A percentile compares a stretch with the other conserved stretches of the same genome.
Evolutionary conservation across 2,113 vertebrate species (phyloP).

Genomic region (Gavia stellata): DNA sequence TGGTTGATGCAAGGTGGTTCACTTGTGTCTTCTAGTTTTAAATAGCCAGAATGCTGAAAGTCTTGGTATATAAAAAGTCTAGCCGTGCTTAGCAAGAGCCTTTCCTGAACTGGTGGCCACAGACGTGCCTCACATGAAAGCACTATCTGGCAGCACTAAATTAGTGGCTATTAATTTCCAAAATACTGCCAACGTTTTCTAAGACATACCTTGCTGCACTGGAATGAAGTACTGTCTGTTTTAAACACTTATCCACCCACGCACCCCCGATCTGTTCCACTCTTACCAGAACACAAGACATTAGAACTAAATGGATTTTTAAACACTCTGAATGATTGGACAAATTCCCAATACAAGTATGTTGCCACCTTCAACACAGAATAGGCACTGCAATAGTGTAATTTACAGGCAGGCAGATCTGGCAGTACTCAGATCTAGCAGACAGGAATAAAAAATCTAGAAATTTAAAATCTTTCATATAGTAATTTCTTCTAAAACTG

Average conservation of each 20-base stretch:
- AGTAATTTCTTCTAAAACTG: not conserved
- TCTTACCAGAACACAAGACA: not conserved
- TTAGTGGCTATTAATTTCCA: not conserved
- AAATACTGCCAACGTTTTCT: not conserved
- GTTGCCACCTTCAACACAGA: not conserved
- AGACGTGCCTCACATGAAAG: not conserved
- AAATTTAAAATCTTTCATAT: not conserved
- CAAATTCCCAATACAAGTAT: not conserved
- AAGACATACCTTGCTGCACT: not conserved
- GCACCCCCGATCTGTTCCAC: not conserved
- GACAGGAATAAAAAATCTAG: not conserved
- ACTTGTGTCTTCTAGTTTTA: not conserved
- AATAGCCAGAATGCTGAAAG: not conserved
- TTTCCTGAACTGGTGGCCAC: not conserved
- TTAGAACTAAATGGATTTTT: not conserved
- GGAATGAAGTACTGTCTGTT: not conserved
- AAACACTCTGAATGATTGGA: not conserved
- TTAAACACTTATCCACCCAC: not conserved
- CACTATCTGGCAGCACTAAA: not conserved
- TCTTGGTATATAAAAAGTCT: not conserved
- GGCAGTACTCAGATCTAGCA: not conserved
- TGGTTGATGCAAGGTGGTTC: not conserved
- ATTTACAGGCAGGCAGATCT: not conserved
- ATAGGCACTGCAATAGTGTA: not conserved
- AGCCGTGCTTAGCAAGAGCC: not conserved